Base-by-base conservation (phyloP, 2,113 vertebrate genomes). In the Tenrec ecaudatus region DNA sequence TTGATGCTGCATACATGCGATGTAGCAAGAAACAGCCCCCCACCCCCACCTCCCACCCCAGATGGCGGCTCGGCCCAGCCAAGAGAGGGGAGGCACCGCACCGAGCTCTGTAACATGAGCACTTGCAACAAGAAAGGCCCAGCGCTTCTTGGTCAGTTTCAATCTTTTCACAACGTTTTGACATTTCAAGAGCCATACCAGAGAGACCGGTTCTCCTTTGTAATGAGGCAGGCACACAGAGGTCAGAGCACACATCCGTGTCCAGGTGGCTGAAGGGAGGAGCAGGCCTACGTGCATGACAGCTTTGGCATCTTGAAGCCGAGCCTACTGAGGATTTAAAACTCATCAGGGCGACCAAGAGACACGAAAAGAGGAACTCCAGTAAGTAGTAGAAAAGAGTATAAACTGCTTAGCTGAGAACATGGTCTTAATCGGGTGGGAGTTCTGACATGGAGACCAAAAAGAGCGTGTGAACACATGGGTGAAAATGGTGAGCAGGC, bases 1-100 rank as follows among this genome's bases (percentile, higher is more conserved):
- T 23, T 36, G 9, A 1, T 12, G 36, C 1, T 12, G 22, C 60
- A 0, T 33, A 11, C 19, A 23, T 0, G 16, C 1, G 27, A 3
- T 16, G 66, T 6, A n/a, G 66, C 78, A 33, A 43, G 33, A 5
- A 53, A 16, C 38, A 6, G 15, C 17, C 3, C 6, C 47, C n/a
- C 62, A 12, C 47, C 12, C 29, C 23, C 60, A 62, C 60, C 60
- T 7, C 40, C 7, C 40, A 40, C 40, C 23, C 60, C 60, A 19
- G 17, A 25, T 62, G 0, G 3, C 31, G 14, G 31, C 88, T 40
- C 7, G 27, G 57, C n/a, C 79, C 33, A 14, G 47, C 47, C 47
- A 53, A 53, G 47, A 53, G 47, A 53, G 47, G 12, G 47, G 12
- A 27, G n/a, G 12, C 27, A 14, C 27, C 8, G 15, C 57, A 58